These are phyloP conservation scores for Parotia lawesii DNA, from an alignment of 2,113 vertebrate genomes.

Conservation along the genomic window DNA sequence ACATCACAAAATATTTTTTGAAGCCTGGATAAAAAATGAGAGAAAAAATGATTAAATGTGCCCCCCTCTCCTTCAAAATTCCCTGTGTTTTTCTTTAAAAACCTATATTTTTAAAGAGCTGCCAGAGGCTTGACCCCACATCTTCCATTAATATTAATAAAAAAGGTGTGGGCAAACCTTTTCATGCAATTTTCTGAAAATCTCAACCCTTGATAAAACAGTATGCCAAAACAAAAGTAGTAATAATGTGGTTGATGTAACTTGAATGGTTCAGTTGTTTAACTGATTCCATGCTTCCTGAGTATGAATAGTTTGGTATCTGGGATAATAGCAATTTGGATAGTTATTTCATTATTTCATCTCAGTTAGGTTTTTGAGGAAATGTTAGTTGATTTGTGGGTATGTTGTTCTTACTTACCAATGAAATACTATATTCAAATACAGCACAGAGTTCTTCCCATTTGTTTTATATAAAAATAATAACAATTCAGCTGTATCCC, in stretches of 20 bases:
- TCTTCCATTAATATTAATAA: background rate
- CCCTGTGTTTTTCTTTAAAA: background rate
- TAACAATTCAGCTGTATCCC: background rate
- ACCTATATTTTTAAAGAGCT: background rate
- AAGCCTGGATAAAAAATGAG: background rate
- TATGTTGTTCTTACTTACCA: constrained; percentile 35
- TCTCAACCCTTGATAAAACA: background rate
- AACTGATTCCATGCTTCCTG: constrained; percentile 7
- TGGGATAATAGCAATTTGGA: background rate
- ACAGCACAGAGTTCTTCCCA: background rate
- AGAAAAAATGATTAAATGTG: background rate
- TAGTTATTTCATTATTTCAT: constrained; percentile 46
- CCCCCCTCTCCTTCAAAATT: background rate
- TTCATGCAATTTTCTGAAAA: background rate
- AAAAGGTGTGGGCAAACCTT: background rate
- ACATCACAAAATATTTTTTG: background rate
- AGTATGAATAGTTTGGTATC: constrained; percentile 7
- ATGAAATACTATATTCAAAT: background rate
- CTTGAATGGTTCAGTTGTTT: background rate
- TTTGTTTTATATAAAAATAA: constrained; percentile 14
- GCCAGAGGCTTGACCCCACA: background rate
- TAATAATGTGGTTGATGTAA: background rate
- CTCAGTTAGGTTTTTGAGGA: constrained; percentile 22
- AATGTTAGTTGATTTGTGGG: constrained; percentile 19
- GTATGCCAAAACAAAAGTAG: background rate